Evolutionary conservation across 2,888 invertebrate species (phyloP), one percentile per base, ranked within the genome.

Genomic region (Oscheius sp.): DNA sequence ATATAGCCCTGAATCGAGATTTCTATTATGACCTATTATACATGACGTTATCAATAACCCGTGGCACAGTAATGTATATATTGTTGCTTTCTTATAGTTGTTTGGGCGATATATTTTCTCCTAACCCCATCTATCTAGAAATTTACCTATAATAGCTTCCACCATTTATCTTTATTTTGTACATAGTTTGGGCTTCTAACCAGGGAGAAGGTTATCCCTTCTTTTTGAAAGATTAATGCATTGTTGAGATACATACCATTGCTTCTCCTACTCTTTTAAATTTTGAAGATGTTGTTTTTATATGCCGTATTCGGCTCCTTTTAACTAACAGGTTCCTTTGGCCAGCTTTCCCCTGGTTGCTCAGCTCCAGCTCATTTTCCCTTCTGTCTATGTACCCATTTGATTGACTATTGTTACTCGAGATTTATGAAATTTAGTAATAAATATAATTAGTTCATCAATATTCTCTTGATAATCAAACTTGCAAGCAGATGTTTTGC

Each of bases 1-100:
- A 35, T 35, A 35, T 35, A 35, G 35, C 35, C 35, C 35, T 35
- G 35, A 35, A 35, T 35, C 35, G 52, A 66, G 66, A 66, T 66
- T 66, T 66, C 66, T 66, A 66, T 64, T 64, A 46, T 59, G 64
- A 16, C 64, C 46, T 23, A 49, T 52, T 52, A 25, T 52, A 25
- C 52, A 66, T 66, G 52, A 66, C 35, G 35, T 35, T 35, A 35
- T 35, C n/a, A n/a, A n/a, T 45, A 21, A n/a, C 18, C 35, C 35
- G 35, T 35, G 35, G 35, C 58, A 29, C 63, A 21, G 41, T 63
- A 18, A 23, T 45, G 21, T 63, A 45, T 45, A 45, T 41, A 63
- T 45, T 23, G 25, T 58, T 18, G 29, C n/a, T 45, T 16, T n/a
- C n/a, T 35, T 35, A 9, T 35, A 35, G 35, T 35, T 35, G 35